Conservation (phyloP, 2,797 vertebrate species). For the Chelonia mydas region DNA sequence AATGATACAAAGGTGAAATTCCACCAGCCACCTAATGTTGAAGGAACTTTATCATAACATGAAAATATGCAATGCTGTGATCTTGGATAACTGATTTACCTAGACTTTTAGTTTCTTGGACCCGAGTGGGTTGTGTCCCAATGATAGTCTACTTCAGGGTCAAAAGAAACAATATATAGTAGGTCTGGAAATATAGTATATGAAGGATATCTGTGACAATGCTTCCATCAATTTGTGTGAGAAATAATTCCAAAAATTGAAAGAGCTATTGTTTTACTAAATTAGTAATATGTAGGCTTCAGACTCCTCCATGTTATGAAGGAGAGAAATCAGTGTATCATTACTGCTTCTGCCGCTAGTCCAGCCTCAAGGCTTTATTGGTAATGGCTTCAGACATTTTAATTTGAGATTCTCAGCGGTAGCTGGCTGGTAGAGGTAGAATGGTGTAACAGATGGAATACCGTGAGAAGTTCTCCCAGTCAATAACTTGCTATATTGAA, state of each 20-base stretch:
- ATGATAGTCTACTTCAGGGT: neutral
- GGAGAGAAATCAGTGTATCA: conserved; percentile 29
- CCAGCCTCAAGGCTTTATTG: neutral
- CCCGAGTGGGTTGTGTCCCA: neutral
- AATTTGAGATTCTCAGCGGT: conserved; percentile 22
- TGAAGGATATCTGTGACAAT: neutral
- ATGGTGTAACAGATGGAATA: neutral
- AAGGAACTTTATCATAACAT: neutral
- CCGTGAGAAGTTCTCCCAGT: neutral
- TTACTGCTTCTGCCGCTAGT: neutral
- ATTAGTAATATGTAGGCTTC: neutral
- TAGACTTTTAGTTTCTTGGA: neutral
- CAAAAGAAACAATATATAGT: neutral
- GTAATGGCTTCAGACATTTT: conserved; percentile 6
- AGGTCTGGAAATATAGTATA: neutral
- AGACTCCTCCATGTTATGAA: conserved; percentile 33
- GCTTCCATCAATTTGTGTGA: neutral
- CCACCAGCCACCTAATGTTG: neutral
- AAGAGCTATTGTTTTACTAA: neutral
- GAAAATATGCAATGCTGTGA: rapidly evolving
- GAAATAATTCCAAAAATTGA: neutral
- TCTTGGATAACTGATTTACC: neutral
- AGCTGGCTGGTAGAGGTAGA: neutral
- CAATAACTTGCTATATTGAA: neutral
- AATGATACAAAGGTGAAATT: neutral